Conservation (phyloP, 2,113 vertebrate genomes). For the Cyanoramphus novaezelandiae region DNA sequence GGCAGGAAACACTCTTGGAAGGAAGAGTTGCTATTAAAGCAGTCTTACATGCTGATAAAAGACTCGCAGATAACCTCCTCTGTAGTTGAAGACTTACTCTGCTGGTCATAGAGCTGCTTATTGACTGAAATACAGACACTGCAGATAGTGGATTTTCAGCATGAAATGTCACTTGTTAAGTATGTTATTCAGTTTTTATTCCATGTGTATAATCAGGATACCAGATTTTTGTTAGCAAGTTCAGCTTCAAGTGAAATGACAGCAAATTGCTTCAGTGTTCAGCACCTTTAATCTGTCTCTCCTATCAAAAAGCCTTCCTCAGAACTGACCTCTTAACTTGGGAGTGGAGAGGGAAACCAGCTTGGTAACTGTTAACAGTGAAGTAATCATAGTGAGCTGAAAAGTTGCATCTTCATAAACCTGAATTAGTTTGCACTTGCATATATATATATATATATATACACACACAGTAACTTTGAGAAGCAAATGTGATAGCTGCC, state of each 20-base stretch:
- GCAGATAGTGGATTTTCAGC: not conserved
- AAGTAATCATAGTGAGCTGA: not conserved
- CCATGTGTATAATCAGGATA: accelerated
- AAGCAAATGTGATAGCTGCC: not conserved
- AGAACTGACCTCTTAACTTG: not conserved
- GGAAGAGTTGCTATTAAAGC: not conserved
- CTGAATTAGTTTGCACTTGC: not conserved
- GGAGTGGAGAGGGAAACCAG: not conserved
- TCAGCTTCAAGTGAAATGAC: not conserved
- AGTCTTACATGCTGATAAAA: not conserved
- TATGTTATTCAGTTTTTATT: not conserved
- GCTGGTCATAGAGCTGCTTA: not conserved
- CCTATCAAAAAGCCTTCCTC: not conserved
- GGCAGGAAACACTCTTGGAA: not conserved
- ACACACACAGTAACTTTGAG: not conserved
- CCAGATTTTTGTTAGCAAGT: not conserved
- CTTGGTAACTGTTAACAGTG: not conserved
- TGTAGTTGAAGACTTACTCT: not conserved
- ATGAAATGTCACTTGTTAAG: not conserved
- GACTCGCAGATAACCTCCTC: not conserved
- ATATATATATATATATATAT: no score
- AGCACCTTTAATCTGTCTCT: not conserved
- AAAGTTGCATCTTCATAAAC: not conserved
- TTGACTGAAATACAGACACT: not conserved
- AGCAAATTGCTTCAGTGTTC: not conserved